Evolutionary conservation across 2,113 vertebrate species (phyloP).

Genomic region (Salvelinus fontinalis): DNA sequence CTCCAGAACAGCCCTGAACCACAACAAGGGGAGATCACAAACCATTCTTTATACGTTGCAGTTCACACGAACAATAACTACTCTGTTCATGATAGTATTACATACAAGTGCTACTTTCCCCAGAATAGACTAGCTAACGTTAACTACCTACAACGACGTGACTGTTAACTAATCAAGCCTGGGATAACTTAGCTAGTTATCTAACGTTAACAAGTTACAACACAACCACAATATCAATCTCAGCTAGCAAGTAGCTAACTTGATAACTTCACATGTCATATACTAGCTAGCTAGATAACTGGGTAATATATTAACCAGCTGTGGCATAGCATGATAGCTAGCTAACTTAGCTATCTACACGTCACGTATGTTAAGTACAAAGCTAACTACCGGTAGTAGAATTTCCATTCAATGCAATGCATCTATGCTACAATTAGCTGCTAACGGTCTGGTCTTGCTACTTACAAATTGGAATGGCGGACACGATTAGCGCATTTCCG

Average conservation of each 20-base stretch:
- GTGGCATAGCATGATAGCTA: too few relatives aligned
- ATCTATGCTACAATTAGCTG: background rate
- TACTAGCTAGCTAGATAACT: too few relatives aligned
- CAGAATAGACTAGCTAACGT: too few relatives aligned
- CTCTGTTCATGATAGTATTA: too few relatives aligned
- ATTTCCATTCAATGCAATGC: background rate
- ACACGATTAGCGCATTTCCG: slow-evolving; percentile 96
- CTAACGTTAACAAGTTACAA: too few relatives aligned
- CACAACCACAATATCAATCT: background rate
- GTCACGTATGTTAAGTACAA: too few relatives aligned
- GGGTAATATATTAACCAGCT: too few relatives aligned
- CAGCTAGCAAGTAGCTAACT: background rate
- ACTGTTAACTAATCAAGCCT: background rate
- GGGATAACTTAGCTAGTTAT: too few relatives aligned
- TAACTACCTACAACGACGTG: background rate
- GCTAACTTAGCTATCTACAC: background rate
- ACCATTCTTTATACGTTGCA: too few relatives aligned
- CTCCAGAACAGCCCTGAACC: slow-evolving; percentile 93
- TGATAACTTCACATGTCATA: background rate
- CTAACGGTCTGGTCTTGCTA: slow-evolving; percentile 13
- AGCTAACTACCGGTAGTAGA: background rate
- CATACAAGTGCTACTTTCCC: background rate
- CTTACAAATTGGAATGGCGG: slow-evolving; percentile 97
- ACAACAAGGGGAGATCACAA: too few relatives aligned
- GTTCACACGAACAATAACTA: too few relatives aligned